Conservation (phyloP, 2,113 vertebrate species). For the Petaurus breviceps region DNA sequence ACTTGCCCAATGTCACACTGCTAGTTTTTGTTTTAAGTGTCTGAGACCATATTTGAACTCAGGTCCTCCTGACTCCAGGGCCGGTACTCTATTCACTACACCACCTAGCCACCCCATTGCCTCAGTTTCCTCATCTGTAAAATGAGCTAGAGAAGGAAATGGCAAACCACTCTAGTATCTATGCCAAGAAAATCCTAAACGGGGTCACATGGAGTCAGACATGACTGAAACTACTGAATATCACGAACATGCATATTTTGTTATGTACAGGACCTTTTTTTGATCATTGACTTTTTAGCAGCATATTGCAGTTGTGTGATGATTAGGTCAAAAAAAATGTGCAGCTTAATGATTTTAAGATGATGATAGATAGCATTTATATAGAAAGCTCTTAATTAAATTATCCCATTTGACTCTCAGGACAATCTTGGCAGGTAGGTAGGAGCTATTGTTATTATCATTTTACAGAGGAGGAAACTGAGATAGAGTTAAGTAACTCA, state of each 20-base stretch:
- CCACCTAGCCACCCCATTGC: no score
- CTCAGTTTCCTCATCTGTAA: background rate
- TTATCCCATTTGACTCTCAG: background rate
- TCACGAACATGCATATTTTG: background rate
- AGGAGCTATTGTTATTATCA: background rate
- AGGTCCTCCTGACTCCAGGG: no score
- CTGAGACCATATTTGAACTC: no score
- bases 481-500: background rate
- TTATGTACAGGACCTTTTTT: background rate
- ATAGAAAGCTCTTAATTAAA: background rate
- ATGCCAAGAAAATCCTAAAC: no score
- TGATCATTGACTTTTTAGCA: background rate
- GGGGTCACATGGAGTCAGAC: no score
- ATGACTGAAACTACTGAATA: no score
- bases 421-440: background rate
- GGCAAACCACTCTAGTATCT: no score
- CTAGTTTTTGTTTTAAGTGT: no score
- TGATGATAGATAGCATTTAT: background rate
- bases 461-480: background rate
- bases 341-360: background rate
- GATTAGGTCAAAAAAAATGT: background rate
- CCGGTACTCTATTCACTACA: no score
- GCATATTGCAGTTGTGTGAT: background rate
- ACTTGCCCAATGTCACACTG: no score
- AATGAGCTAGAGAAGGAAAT: background rate